Percentiles rank a stretch among this genome's conserved stretches.
These are phyloP conservation scores for Nephrotoma appendiculata DNA, from an alignment of 2,888 invertebrate genomes.

Conservation along the genomic window DNA sequence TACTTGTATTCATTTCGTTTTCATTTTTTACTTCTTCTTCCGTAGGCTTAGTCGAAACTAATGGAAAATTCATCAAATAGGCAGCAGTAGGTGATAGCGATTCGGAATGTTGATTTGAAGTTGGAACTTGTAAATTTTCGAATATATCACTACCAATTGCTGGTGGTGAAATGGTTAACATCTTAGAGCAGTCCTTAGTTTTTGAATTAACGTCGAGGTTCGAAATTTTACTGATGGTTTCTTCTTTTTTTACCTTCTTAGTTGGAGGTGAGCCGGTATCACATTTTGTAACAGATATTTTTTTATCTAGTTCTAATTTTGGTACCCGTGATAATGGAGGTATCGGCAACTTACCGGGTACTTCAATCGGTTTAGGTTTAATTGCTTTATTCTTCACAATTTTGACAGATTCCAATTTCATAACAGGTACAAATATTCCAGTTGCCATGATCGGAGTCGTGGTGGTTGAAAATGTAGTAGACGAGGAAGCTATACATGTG, in stretches of 20 bases:
- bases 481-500: neutral
- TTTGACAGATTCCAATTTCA: neutral
- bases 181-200: neutral
- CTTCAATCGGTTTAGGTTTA: neutral
- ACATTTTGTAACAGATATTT: neutral
- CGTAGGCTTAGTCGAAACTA: conserved; percentile 41
- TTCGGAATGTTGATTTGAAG: conserved; percentile 39
- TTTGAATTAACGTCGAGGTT: neutral
- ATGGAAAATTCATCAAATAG: conserved; percentile 45
- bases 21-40: conserved; percentile 24
- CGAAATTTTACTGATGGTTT: neutral
- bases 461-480: neutral
- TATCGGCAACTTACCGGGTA: neutral
- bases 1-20: neutral
- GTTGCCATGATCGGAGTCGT: conserved; percentile 6
- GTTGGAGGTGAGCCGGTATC: neutral
- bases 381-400: neutral
- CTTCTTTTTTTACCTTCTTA: neutral
- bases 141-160: conserved; percentile 45
- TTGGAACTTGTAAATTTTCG: conserved; percentile 41
- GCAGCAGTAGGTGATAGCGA: conserved; percentile 51
- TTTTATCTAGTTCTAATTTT: neutral
- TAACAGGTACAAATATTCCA: conserved; percentile 1
- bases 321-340: neutral
- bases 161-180: conserved; percentile 18